Conservation (phyloP, 2,797 vertebrate genomes). For the Hoplostethus mediterraneus region DNA sequence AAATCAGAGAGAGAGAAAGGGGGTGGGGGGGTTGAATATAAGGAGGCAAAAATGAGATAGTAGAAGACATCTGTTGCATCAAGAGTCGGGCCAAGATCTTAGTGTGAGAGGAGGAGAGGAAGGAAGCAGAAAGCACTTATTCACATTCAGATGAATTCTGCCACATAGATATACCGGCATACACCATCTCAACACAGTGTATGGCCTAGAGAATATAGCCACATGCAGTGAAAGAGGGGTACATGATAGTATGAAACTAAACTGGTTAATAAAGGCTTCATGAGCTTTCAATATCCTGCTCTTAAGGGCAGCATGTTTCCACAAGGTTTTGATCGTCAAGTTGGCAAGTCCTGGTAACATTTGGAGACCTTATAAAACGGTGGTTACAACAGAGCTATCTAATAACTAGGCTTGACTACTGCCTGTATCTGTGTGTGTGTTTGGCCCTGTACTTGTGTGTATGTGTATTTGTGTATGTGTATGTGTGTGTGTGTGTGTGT, state of each 20-base stretch:
- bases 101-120: background rate
- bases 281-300: slow-evolving; percentile 21
- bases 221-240: background rate
- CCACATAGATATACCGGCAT: background rate
- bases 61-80: background rate
- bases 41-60: background rate
- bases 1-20: too few relatives aligned
- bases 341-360: slow-evolving; percentile 28
- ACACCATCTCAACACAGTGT: background rate
- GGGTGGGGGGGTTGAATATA: background rate
- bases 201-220: background rate
- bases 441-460: background rate
- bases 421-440: background rate
- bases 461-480: background rate
- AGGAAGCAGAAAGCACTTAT: background rate
- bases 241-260: background rate
- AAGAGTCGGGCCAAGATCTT: background rate
- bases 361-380: slow-evolving; percentile 28
- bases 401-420: background rate
- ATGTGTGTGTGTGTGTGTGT: background rate
- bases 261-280: slow-evolving; percentile 3
- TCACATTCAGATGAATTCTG: background rate
- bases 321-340: slow-evolving; percentile 20
- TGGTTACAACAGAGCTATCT: slow-evolving; percentile 11
- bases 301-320: slow-evolving; percentile 19